phyloP scores from a whole-genome alignment of 2,888 invertebrate species.

The Bombylius discolor region DNA sequence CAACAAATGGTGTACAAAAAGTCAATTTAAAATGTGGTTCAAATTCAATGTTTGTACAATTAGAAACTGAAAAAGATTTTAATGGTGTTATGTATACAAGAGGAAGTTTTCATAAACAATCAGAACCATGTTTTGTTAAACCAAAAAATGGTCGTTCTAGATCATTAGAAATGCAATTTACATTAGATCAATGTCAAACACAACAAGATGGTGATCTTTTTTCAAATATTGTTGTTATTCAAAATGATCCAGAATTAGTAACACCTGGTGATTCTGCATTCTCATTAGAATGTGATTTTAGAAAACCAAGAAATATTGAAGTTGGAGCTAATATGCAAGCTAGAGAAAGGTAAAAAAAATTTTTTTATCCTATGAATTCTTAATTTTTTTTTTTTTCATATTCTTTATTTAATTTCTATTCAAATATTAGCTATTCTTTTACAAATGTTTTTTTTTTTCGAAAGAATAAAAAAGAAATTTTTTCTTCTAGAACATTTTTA shows the following conservation, averaged over 20 bases:
- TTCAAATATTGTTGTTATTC: conserved; percentile 48
- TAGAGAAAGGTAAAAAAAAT: conserved; percentile 33
- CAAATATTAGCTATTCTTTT: not conserved
- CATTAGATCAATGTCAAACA: conserved; percentile 44
- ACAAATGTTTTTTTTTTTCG: no score
- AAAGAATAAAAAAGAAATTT: no score
- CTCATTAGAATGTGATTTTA: conserved; percentile 50
- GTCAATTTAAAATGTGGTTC: conserved; percentile 45
- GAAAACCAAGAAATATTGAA: conserved; percentile 40
- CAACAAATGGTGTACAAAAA: conserved; percentile 43
- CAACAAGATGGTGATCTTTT: conserved; percentile 42
- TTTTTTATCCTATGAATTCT: not conserved
- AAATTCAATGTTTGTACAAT: conserved; percentile 41
- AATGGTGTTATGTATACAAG: conserved; percentile 49
- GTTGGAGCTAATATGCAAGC: conserved; percentile 41
- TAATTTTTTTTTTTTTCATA: not conserved
- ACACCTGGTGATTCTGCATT: conserved; percentile 54
- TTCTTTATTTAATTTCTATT: not conserved
- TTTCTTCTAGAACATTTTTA: conserved; percentile 25
- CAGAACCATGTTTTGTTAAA: conserved; percentile 44
- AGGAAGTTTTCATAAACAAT: conserved; percentile 45
- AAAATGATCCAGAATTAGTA: conserved; percentile 51
- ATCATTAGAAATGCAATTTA: conserved; percentile 42
- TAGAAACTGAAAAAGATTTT: conserved; percentile 44
- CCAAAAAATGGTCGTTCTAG: conserved; percentile 34